Base-by-base conservation (phyloP, 2,113 vertebrate genomes). In the Actenoides hombroni region DNA sequence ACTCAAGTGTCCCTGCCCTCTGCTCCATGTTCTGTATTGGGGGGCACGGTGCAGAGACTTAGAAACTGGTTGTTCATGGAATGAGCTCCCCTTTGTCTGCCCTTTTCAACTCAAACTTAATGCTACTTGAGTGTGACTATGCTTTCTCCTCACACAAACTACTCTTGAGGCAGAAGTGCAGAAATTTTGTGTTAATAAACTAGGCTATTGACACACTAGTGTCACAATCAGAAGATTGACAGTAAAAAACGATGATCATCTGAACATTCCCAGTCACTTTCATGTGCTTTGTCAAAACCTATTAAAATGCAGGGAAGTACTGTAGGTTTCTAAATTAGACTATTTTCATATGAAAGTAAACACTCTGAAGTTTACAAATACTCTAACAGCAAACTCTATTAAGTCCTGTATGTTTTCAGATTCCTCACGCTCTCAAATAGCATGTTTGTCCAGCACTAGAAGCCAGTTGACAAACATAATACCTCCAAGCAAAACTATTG, bases 21-120 rank as follows among this genome's bases (percentile, higher is more conserved):
- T 39, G 64, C 33, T 54, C 44, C 5, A 15, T 11, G 3, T 57
- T 65, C 77, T 53, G 16, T 65, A 4, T 11, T 77, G 56, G 15
- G 6, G 12, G 7, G 2, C 23, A 57, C 0, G 0, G 14, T 10
- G 0, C n/a, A 20, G 44, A 9, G 37, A 23, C 10, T 63, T 40
- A 54, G 9, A 80, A 24, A 70, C 2, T 42, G 51, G 49, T 8
- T 59, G 35, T 49, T 59, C 5, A 10, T 29, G 23, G 48, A 64
- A 64, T 35, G 2, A 33, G 7, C 16, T 77, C 29, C 10, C 17
- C 24, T 68, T 86, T 73, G 2, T 6, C 20, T 33, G 13, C 1
- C 7, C 18, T 29, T 71, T 63, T 87, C 42, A 64, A 10, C 33
- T 71, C 71, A 59, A 91, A 86, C 42, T 46, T 13, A 64, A 35